Evolutionary conservation across 2,113 vertebrate genomes (phyloP), one percentile per base, ranked within the genome.

Genomic region (Pampusana beccarii): DNA sequence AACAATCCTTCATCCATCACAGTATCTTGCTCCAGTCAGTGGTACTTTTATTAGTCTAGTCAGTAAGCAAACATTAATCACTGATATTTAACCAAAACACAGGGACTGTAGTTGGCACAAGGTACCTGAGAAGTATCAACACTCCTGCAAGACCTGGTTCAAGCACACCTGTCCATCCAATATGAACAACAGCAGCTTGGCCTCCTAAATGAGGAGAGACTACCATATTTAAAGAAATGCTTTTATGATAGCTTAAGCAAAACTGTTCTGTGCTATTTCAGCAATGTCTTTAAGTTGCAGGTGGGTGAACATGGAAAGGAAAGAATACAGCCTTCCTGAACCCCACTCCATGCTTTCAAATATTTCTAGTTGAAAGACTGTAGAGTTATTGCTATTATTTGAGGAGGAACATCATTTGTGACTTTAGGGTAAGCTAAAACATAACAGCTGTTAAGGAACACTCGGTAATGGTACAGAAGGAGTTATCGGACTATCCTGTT

Each of bases 401-500:
- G 58, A 73, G n/a, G 38, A 66, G 13, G 46, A 90, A 73, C 57
- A 80, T 5, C 11, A n/a, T 42, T 67, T 93, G 31, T 33, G 73
- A 66, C 85, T 92, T 78, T 3, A 78, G 33, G 34, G 33, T 60
- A 78, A 88, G 24, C 42, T 26, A 38, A 57, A 82, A 38, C 1
- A 0, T 11, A 89, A 53, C 21, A 88, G 89, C 80, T 92, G 73
- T 86, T 93, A 69, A 91, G 84, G 53, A 95, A 89, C 65, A 71
- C 33, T 48, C 8, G 12, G 48, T 38, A 67, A 90, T 38, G 34
- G 62, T 20, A 71, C 34, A 88, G 48, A 50, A 71, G 61, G 36
- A 80, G 33, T 66, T 86, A 53, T 0, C 71, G 16, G n/a, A 44
- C 69, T 65, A 80, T 92, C 48, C 48, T 62, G 18, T 83, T 83